Base-by-base conservation (phyloP, 2,797 vertebrate genomes). In the Eidolon dupreanum region DNA sequence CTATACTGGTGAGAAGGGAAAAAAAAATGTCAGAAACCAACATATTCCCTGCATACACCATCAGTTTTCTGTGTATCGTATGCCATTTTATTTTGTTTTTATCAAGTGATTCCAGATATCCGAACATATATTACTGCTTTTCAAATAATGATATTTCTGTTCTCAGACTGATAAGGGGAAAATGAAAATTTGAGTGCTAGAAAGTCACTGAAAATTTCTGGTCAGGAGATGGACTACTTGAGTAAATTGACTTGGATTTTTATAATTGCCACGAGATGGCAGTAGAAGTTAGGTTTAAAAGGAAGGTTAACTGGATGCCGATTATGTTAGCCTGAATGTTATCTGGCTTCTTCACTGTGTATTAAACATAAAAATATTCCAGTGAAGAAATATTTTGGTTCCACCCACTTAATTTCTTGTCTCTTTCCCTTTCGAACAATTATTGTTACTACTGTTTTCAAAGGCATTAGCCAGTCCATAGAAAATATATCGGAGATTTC, bases 201-300 rank as follows among this genome's bases (percentile, higher is more conserved):
- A 71, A 91, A 96, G 51, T 65, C 61, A 94, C 28, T 61, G 46
- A 75, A 94, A 95, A 87, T 11, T 66, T 82, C 31, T 93, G 51
- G 33, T 93, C 38, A 77, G 22, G 51, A 92, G 36, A 33, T 46
- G 6, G 33, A 3, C n/a, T 59, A 92, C 28, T 95, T 71, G 19
- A 84, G 12, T 78, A 53, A 85, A 93, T 63, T 87, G 63, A 74
- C 28, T 70, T 92, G 28, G 59, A 82, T 83, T 95, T 96, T 96
- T 93, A 6, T 17, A 81, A 88, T 66, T 63, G 70, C 95, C 97
- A 97, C 94, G 93, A 96, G 97, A 81, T 97, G 97, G 97, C 97
- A 97, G 96, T 97, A 95, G 38, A 97, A 93, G 88, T 66, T 94
- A 97, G 90, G 61, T 33, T n/a, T 95, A 89, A 95, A 97, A 85